Evolutionary conservation across 1,140 invertebrate species (phyloP).

Genomic region (Drosophila elegans): DNA sequence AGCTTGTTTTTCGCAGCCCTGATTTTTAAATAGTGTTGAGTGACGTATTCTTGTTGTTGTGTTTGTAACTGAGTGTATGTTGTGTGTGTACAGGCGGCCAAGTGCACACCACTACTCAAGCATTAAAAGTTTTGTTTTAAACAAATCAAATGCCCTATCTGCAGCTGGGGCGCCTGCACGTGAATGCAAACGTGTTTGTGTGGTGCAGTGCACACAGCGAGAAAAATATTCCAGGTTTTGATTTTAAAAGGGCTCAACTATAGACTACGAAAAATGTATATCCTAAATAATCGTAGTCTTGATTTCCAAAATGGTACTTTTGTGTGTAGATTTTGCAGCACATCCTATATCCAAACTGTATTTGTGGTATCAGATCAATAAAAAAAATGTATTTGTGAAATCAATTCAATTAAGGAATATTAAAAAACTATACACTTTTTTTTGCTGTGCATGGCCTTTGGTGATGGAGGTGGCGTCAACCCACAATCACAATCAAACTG

Average conservation of each 20-base stretch:
- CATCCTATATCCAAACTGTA: no score
- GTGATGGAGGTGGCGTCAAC: slow-evolving; percentile 14
- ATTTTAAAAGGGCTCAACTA: no score
- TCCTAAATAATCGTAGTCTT: no score
- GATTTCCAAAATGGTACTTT: no score
- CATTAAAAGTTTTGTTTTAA: slow-evolving; percentile 58
- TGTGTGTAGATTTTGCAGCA: no score
- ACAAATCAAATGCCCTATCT: slow-evolving; percentile 65
- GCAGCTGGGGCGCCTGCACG: slow-evolving; percentile 54
- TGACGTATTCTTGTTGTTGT: slow-evolving; percentile 58
- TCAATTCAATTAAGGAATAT: no score
- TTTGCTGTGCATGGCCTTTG: not conserved
- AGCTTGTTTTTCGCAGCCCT: slow-evolving; percentile 33
- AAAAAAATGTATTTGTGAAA: no score
- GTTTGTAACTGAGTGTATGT: slow-evolving; percentile 25
- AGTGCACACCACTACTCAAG: slow-evolving; percentile 38
- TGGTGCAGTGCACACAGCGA: slow-evolving; percentile 6
- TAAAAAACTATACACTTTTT: not conserved
- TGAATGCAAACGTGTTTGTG: slow-evolving; percentile 70
- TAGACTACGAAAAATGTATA: no score
- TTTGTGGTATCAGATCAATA: no score
- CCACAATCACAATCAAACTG: slow-evolving; percentile 61
- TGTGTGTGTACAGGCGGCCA: slow-evolving; percentile 35
- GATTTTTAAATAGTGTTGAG: slow-evolving; percentile 38
- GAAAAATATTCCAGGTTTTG: not conserved